phyloP scores from a whole-genome alignment of 2,113 vertebrate genomes.

The Phoenicopterus ruber region DNA sequence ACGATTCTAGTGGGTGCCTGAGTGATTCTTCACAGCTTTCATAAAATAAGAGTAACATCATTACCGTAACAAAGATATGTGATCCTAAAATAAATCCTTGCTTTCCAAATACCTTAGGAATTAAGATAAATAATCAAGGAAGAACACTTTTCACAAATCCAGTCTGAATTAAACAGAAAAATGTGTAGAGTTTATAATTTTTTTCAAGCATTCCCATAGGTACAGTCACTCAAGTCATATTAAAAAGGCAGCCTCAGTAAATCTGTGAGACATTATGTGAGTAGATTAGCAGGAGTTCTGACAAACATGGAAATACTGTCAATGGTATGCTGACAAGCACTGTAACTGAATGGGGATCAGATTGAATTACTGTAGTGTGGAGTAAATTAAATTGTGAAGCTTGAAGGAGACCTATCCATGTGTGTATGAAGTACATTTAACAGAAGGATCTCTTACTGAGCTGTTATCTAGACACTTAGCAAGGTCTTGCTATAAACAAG shows the following conservation, averaged over 20 bases:
- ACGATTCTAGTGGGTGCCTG: not conserved
- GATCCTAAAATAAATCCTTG: not conserved
- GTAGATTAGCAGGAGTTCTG: not conserved
- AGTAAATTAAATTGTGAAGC: slow-evolving; percentile 30
- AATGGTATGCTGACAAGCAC: not conserved
- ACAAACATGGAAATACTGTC: not conserved
- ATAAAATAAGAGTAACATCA: not conserved
- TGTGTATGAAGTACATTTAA: not conserved
- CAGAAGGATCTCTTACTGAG: not conserved
- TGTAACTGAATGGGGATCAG: not conserved
- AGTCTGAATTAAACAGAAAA: slow-evolving; percentile 21
- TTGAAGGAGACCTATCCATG: not conserved
- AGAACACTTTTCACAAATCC: not conserved
- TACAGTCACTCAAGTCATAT: not conserved
- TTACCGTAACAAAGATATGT: not conserved
- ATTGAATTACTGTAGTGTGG: not conserved
- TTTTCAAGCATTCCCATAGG: not conserved
- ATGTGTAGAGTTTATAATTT: not conserved
- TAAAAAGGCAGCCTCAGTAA: slow-evolving; percentile 11
- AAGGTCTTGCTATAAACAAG: not conserved
- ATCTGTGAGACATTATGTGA: not conserved
- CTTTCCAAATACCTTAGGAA: not conserved
- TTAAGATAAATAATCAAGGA: not conserved
- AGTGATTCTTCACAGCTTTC: not conserved
- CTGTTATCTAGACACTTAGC: not conserved